These are phyloP conservation scores for Oplegnathus fasciatus DNA, from an alignment of 2,113 vertebrate species.

Conservation along the genomic window DNA sequence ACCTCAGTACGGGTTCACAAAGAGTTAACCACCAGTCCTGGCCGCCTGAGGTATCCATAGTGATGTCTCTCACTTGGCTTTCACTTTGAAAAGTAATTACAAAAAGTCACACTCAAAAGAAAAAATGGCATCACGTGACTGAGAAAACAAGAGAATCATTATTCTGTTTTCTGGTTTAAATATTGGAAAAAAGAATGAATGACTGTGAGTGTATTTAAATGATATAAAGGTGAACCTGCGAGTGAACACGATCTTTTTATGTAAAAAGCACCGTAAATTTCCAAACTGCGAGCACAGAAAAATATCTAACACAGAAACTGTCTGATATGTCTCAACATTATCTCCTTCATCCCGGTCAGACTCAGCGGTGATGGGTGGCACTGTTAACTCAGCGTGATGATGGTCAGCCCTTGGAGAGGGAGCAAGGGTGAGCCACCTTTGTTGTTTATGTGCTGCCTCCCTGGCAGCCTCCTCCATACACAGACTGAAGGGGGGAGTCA, in stretches of 20 bases:
- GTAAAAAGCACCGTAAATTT: neutral
- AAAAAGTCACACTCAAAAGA: conserved; percentile 5
- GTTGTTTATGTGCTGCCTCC: conserved; percentile 79
- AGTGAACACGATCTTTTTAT: neutral
- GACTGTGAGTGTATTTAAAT: neutral
- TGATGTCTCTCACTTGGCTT: conserved; percentile 31
- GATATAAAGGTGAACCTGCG: neutral
- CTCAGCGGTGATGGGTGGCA: conserved; percentile 68
- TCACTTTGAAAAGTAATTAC: conserved; percentile 45
- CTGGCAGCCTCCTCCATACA: conserved; percentile 68
- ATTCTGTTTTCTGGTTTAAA: neutral
- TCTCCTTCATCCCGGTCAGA: conserved; percentile 38
- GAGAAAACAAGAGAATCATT: conserved; percentile 4
- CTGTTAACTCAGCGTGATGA: conserved; percentile 75
- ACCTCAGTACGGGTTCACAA: conserved; percentile 23
- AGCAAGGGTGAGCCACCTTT: conserved; percentile 76
- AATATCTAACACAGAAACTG: neutral
- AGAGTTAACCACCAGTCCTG: conserved; percentile 27
- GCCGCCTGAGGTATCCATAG: conserved; percentile 27
- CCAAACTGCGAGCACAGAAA: neutral
- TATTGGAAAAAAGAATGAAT: neutral
- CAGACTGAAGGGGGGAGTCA: conserved; percentile 75
- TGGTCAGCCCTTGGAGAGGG: conserved; percentile 75
- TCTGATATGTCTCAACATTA: conserved; percentile 31
- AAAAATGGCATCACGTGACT: neutral